Conservation (phyloP, 2,888 invertebrate genomes). For the Cheiracanthium punctorium region DNA sequence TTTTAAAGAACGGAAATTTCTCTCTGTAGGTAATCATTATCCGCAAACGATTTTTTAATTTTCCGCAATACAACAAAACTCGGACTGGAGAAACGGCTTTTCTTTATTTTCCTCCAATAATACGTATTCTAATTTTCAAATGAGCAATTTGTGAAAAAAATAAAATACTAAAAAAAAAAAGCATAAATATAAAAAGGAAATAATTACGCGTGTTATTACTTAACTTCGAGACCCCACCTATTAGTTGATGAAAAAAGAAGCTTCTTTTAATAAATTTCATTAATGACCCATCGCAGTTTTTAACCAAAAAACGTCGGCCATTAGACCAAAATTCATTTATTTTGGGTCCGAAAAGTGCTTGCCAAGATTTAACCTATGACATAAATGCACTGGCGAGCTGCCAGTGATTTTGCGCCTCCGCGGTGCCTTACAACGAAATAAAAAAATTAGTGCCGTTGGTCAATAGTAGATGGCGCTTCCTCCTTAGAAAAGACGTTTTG, state of each 20-base stretch:
- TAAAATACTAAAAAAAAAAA: too few species aligned
- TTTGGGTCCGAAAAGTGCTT: conserved; percentile 45
- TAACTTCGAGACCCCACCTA: conserved; percentile 15
- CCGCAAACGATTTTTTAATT: background rate
- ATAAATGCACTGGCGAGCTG: conserved; percentile 41
- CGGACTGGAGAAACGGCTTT: background rate
- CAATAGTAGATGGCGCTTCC: conserved; percentile 44
- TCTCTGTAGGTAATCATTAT: background rate
- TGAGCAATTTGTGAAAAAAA: background rate
- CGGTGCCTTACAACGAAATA: background rate
- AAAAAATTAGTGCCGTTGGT: conserved; percentile 9
- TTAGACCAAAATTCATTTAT: conserved; percentile 63
- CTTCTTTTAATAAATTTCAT: conserved; percentile 62
- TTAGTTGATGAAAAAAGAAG: conserved; percentile 45
- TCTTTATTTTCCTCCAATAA: background rate
- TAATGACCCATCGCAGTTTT: conserved; percentile 56
- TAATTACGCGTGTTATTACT: conserved; percentile 3
- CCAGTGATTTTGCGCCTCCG: conserved; percentile 41
- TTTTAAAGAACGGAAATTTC: background rate
- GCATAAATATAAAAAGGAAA: background rate
- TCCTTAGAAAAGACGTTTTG: background rate
- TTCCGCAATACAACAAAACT: background rate
- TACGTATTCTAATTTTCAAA: conserved; percentile 8
- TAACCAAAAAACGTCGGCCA: conserved; percentile 54
- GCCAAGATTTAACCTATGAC: conserved; percentile 58